Base-by-base conservation (phyloP, 2,888 invertebrate genomes). In the Anorthoa munda region DNA sequence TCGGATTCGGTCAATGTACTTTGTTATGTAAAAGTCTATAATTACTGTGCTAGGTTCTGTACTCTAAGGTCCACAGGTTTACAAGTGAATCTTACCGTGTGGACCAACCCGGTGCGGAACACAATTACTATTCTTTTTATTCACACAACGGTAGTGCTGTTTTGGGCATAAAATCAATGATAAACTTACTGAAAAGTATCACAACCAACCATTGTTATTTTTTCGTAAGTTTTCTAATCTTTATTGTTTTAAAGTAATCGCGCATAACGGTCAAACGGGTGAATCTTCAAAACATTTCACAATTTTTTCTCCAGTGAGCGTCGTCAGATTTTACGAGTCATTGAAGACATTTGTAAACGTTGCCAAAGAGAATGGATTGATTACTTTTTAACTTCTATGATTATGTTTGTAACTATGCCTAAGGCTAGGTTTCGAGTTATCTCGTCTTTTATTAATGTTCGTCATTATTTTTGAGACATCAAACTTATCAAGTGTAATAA, bases 371-470 rank as follows among this genome's bases (percentile, higher is more conserved):
- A 94, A 94, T 92, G 93, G 94, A 96, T 95, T 95, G 94, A 95
- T 96, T 94, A 94, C 95, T 95, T 96, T 95, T 95, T 95, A 95
- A 96, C 93, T 94, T 95, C 92, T 92, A 92, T 92, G 94, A 95
- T 94, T 94, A 95, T 93, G 92, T 90, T 92, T 87, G 91, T 90
- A 92, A 89, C 89, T 83, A 90, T 86, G 94, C 94, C 95, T 92
- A 83, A 82, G 94, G 95, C 94, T 90, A 89, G 86, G 86, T 89
- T 88, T 77, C 86, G 86, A 87, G 89, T 87, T 89, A 90, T 92
- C 89, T 92, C 90, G 84, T 86, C 88, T 90, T 89, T 91, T 92
- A 93, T 94, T 93, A 92, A 94, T 93, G 91, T 86, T 86, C 87
- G 82, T 90, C 91, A 91, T 94, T 92, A 92, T 91, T 93, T 94